A percentile compares a stretch with the other conserved stretches of the same genome.
These are phyloP conservation scores for Agrilus cyanescens DNA, from an alignment of 2,888 invertebrate genomes.

Conservation along the genomic window DNA sequence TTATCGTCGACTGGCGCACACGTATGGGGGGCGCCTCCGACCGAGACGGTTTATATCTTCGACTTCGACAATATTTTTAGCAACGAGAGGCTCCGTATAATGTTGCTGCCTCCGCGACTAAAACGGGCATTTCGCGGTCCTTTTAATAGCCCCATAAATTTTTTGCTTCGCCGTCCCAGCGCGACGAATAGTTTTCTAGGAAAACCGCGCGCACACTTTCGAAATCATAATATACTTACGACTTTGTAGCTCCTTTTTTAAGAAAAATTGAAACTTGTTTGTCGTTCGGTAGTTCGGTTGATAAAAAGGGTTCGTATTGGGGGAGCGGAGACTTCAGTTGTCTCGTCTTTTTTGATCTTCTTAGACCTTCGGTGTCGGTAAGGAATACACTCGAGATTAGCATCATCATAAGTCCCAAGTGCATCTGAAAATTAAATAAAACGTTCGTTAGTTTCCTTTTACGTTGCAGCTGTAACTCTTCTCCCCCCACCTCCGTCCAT, in stretches of 20 bases:
- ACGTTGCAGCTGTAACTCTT: too few relatives aligned
- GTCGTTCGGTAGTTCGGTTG: constrained; percentile 25
- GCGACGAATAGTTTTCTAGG: constrained; percentile 1
- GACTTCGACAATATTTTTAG: too few relatives aligned
- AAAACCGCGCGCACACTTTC: too few relatives aligned
- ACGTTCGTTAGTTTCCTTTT: not conserved
- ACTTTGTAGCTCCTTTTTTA: constrained; percentile 23
- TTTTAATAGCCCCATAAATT: too few relatives aligned
- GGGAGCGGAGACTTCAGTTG: constrained; percentile 12
- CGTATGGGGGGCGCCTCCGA: too few relatives aligned
- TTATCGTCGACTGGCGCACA: too few relatives aligned
- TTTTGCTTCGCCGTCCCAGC: not conserved
- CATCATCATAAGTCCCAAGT: not conserved
- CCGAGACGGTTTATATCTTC: too few relatives aligned
- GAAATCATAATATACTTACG: constrained; percentile 19
- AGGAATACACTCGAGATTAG: constrained; percentile 4
- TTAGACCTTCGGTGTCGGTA: constrained; percentile 10
- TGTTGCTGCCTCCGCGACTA: too few relatives aligned
- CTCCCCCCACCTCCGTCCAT: too few relatives aligned
- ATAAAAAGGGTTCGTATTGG: constrained; percentile 16
- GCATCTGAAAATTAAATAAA: constrained; percentile 1
- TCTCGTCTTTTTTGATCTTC: constrained; percentile 13
- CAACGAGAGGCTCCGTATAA: too few relatives aligned
- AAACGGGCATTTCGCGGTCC: too few relatives aligned
- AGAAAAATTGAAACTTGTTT: constrained; percentile 28